phyloP scores from a whole-genome alignment of 2,888 invertebrate genomes.

The Acanthopleura granulata region DNA sequence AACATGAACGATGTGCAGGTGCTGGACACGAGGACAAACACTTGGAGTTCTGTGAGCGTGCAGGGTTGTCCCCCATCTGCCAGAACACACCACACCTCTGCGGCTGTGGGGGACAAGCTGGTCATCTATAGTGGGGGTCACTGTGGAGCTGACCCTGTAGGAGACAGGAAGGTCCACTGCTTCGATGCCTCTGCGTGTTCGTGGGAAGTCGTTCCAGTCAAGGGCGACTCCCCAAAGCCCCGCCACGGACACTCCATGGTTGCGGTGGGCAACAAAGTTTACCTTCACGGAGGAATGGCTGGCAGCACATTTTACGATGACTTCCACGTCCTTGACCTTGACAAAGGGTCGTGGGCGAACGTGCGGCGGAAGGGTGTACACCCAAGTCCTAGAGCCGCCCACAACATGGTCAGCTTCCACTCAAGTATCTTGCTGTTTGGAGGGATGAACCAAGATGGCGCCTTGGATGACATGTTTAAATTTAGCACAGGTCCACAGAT shows the following conservation, averaged over 20 bases:
- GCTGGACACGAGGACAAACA: slow-evolving; percentile 50
- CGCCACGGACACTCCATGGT: slow-evolving; percentile 68
- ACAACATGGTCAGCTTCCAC: slow-evolving; percentile 55
- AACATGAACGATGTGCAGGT: slow-evolving; percentile 66
- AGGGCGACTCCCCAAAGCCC: slow-evolving; percentile 65
- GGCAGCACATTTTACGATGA: slow-evolving; percentile 66
- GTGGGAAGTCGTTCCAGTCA: slow-evolving; percentile 58
- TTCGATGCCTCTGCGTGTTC: slow-evolving; percentile 50
- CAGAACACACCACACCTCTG: slow-evolving; percentile 62
- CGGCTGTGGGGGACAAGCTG: slow-evolving; percentile 54
- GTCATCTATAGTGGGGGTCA: slow-evolving; percentile 68
- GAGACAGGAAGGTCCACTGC: slow-evolving; percentile 63
- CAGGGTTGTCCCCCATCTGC: slow-evolving; percentile 56
- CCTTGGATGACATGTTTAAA: slow-evolving; percentile 64
- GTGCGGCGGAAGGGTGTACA: slow-evolving; percentile 54
- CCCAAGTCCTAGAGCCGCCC: slow-evolving; percentile 65
- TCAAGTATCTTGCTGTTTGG: slow-evolving; percentile 64
- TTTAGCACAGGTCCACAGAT: slow-evolving; percentile 59
- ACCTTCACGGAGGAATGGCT: slow-evolving; percentile 68
- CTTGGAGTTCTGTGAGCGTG: slow-evolving; percentile 51
- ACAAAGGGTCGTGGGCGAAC: slow-evolving; percentile 55
- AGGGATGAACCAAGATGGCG: slow-evolving; percentile 66
- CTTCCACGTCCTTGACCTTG: slow-evolving; percentile 63
- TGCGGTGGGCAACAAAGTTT: slow-evolving; percentile 55
- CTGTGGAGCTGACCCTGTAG: slow-evolving; percentile 62